These are phyloP conservation scores for Aradophagus sp. DNA, from an alignment of 1,140 invertebrate species.

Conservation along the genomic window DNA sequence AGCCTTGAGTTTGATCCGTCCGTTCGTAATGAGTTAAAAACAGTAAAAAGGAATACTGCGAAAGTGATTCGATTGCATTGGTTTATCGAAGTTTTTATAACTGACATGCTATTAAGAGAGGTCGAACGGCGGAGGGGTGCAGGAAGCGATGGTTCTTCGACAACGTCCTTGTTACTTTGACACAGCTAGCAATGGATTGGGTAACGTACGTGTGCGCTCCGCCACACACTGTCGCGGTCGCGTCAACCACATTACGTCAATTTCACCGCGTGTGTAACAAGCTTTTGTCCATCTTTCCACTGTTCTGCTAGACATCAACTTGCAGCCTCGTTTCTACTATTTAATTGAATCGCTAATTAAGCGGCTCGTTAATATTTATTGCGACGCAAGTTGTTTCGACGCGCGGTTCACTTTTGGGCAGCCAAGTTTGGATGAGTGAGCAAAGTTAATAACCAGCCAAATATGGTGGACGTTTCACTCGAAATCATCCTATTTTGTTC, in stretches of 20 bases:
- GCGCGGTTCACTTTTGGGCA: constrained; percentile 3
- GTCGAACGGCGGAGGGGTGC: constrained; percentile 50
- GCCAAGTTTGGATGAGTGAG: too few relatives aligned
- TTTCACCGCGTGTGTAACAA: constrained; percentile 59
- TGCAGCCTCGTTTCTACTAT: constrained; percentile 45
- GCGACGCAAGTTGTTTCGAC: constrained; percentile 6
- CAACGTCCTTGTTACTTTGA: constrained; percentile 54
- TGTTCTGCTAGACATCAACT: constrained; percentile 56
- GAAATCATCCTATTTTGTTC: too few relatives aligned
- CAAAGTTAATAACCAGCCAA: too few relatives aligned
- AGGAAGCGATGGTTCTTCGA: constrained; percentile 42
- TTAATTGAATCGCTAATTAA: constrained; percentile 56
- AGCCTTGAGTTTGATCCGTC: too few relatives aligned
- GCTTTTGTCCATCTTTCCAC: constrained; percentile 53
- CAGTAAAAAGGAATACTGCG: constrained; percentile 27
- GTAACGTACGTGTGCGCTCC: constrained; percentile 27
- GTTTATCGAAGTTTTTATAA: constrained; percentile 52
- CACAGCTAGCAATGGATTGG: constrained; percentile 39
- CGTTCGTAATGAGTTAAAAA: too few relatives aligned
- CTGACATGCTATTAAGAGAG: constrained; percentile 56
- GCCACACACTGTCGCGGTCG: constrained; percentile 21
- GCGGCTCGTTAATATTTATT: constrained; percentile 52
- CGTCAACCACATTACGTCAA: constrained; percentile 39
- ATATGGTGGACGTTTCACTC: too few relatives aligned
- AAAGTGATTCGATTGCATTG: constrained; percentile 49